Evolutionary conservation across 1,140 invertebrate species (phyloP).

Genomic region (Ostrea denselamellosa): DNA sequence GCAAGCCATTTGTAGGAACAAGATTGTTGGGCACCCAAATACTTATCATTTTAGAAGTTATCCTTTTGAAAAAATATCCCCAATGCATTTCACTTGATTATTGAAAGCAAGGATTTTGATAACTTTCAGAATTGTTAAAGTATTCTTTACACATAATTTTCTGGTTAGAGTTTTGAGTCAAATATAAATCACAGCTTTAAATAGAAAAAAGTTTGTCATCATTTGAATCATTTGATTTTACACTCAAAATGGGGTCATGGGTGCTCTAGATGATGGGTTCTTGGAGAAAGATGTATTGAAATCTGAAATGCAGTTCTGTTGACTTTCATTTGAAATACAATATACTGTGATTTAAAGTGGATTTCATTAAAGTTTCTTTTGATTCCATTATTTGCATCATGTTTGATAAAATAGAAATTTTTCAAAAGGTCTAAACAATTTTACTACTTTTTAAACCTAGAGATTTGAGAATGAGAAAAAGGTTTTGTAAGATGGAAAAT

Average conservation of each 20-base stretch:
- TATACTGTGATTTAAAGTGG: constrained; percentile 16
- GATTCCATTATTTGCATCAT: constrained; percentile 29
- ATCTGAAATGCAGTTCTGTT: constrained; percentile 14
- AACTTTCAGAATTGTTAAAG: neutral
- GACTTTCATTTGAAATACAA: neutral
- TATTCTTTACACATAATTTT: constrained; percentile 18
- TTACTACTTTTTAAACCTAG: neutral
- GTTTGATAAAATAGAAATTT: constrained; percentile 23
- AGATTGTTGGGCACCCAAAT: neutral
- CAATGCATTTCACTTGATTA: constrained; percentile 18
- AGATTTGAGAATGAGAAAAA: neutral
- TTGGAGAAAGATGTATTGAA: neutral
- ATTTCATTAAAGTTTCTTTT: constrained; percentile 35
- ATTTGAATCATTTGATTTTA: constrained; percentile 36
- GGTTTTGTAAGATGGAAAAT: neutral
- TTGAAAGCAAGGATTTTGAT: constrained; percentile 9
- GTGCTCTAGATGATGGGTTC: neutral
- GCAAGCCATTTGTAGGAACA: neutral
- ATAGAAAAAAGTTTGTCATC: neutral
- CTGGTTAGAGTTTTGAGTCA: neutral
- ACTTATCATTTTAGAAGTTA: constrained; percentile 16
- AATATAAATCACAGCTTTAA: constrained; percentile 1
- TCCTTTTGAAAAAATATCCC: neutral
- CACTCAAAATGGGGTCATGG: constrained; percentile 11
- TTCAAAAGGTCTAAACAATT: neutral